phyloP scores from a whole-genome alignment of 2,888 invertebrate genomes.

The Cephalotes varians region DNA sequence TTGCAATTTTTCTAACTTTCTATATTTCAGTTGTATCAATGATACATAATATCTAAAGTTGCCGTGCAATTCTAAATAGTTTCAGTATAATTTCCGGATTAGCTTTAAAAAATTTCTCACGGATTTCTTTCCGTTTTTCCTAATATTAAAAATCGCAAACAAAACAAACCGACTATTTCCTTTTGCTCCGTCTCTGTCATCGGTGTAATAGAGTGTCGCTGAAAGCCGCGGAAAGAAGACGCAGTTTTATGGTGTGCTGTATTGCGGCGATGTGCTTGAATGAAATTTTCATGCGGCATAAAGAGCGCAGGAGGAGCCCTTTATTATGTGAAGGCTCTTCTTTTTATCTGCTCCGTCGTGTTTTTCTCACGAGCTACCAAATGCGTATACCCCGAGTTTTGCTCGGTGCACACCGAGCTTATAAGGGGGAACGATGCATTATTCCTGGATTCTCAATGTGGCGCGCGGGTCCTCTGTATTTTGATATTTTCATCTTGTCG shows the following conservation, averaged over 20 bases:
- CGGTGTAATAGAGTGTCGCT: conserved; percentile 37
- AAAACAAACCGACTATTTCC: background rate
- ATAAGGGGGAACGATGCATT: conserved; percentile 7
- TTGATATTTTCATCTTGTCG: conserved; percentile 52
- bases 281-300: conserved; percentile 55
- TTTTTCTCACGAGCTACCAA: conserved; percentile 54
- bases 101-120: background rate
- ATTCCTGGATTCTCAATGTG: conserved; percentile 35
- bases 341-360: conserved; percentile 46
- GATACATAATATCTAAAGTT: background rate
- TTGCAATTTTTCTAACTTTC: background rate
- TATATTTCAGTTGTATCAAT: background rate
- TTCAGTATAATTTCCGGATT: background rate
- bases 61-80: background rate
- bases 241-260: conserved; percentile 27
- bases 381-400: conserved; percentile 24
- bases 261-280: conserved; percentile 45
- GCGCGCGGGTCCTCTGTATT: conserved; percentile 26
- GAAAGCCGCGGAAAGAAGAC: conserved; percentile 30
- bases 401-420: conserved; percentile 16
- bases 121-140: background rate
- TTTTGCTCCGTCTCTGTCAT: conserved; percentile 9
- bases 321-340: conserved; percentile 50
- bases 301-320: conserved; percentile 34
- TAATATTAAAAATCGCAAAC: conserved; percentile 15